Evolutionary conservation across 2,113 vertebrate genomes (phyloP), one percentile per base, ranked within the genome.

Genomic region (Oncorhynchus mykiss): DNA sequence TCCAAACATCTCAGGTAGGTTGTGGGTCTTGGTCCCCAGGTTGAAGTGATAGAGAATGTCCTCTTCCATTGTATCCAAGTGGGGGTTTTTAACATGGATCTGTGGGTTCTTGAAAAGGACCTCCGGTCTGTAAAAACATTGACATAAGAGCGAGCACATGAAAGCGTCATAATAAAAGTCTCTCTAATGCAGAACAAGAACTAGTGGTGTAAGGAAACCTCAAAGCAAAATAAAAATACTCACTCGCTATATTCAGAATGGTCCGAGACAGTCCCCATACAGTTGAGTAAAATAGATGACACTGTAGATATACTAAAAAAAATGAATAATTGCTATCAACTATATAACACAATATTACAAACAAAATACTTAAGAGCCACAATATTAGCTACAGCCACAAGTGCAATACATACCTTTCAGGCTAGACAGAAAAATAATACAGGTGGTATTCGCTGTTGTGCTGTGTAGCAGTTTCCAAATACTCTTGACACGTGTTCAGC

Each of bases 31-130:
- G 0, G 93, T 97, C 81, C 96, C 88, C 78, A 96, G 80, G 86
- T 91, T 94, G 84, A 96, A 83, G 83, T 96, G 95, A 72, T 96
- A 96, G 34, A 96, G 93, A 74, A 97, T 68, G 0, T 96, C 96
- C 88, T 97, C 95, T 67, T 96, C 93, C 95, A 95, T 93, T 4
- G 77, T 73, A 60, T 94, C 93, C 92, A 96, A 70, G 79, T 96
- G 90, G 4, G 93, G 95, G 81, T 96, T 97, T 81, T 94, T 95
- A 74, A 96, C 72, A 51, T 87, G 91, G 67, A 95, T 93, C 34
- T 96, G 90, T 4, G 93, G 95, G 80, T 96, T 97, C 82, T 94
- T 94, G 74, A 96, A 70, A 49, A 86, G 90, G 67, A 95, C 93
- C 0, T 81, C 87, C 70, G 88, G 78, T 78, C 95, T 97, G 76